phyloP scores from a whole-genome alignment of 2,113 vertebrate species.

The human (Homo sapiens) region DNA sequence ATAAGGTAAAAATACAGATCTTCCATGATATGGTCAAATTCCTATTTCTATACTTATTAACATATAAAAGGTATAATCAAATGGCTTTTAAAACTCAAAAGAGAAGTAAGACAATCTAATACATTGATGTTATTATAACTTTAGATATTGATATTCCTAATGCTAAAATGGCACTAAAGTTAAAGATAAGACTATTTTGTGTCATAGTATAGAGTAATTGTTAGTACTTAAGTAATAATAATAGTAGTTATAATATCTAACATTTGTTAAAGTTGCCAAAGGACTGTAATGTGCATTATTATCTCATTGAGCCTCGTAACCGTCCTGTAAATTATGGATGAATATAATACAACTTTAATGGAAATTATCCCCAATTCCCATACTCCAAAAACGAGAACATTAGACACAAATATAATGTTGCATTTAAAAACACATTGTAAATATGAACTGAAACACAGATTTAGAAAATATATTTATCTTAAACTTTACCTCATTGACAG shows the following conservation, averaged over 20 bases:
- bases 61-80: neutral
- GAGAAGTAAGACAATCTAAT: neutral
- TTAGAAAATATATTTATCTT: neutral
- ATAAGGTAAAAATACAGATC: neutral
- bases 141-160: neutral
- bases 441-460: neutral
- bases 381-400: slow-evolving; percentile 34
- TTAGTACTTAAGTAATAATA: slow-evolving; percentile 32
- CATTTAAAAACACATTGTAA: slow-evolving; percentile 49
- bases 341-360: slow-evolving; percentile 59
- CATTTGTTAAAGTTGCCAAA: slow-evolving; percentile 42
- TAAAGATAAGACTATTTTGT: slow-evolving; percentile 19
- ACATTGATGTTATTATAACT: neutral
- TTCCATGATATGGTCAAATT: neutral
- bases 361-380: neutral
- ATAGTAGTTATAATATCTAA: neutral
- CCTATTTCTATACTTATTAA: neutral
- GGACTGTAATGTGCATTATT: neutral
- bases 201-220: neutral
- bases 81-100: slow-evolving; percentile 43
- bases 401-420: neutral
- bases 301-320: slow-evolving; percentile 32
- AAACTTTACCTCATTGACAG: slow-evolving; percentile 45
- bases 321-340: slow-evolving; percentile 59
- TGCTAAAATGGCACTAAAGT: neutral